Evolutionary conservation across 2,888 invertebrate species (phyloP), one percentile per base, ranked within the genome.

Genomic region (Bombyx huttoni): DNA sequence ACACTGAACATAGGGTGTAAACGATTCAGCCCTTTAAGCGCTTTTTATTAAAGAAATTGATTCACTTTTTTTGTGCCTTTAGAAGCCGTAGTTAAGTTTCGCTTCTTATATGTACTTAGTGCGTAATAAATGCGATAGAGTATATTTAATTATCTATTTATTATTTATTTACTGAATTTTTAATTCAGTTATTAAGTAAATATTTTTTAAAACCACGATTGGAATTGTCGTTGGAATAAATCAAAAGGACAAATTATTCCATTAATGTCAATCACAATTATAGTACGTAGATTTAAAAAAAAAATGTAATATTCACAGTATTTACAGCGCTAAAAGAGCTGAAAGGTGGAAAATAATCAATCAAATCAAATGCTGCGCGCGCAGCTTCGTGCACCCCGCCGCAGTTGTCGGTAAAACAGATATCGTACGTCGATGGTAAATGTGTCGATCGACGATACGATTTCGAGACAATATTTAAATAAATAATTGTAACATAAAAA

Each of bases 291-390:
- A 8, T 35, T 46, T 10, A n/a, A 1, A 8, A 7, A 12, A 9
- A 47, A 13, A 47, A 47, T 13, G 7, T 1, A 47, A 47, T 47
- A 10, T 40, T 40, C 9, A 10, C 12, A 12, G 12, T 8, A 10
- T 40, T 50, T 10, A n/a, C 14, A 51, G 33, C 13, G 49, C 46
- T 67, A 52, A 35, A 68, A 70, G 63, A 65, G 73, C 70, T 70
- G 58, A 52, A 68, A 54, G 56, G 35, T 46, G 33, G n/a, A 46
- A 50, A 47, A 53, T 53, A 56, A 52, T 53, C 51, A 47, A 57
- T 61, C 55, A 58, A 61, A 67, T 65, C 57, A 62, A 62, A 60
- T 51, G 56, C 47, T 73, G 75, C 75, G 79, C 76, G 75, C 76
- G 77, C 78, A 75, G 51, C 49, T 52, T 53, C 48, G 24, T 5